Evolutionary conservation across 2,888 invertebrate genomes (phyloP), one percentile per base, ranked within the genome.

Genomic region (Acleris cristana): DNA sequence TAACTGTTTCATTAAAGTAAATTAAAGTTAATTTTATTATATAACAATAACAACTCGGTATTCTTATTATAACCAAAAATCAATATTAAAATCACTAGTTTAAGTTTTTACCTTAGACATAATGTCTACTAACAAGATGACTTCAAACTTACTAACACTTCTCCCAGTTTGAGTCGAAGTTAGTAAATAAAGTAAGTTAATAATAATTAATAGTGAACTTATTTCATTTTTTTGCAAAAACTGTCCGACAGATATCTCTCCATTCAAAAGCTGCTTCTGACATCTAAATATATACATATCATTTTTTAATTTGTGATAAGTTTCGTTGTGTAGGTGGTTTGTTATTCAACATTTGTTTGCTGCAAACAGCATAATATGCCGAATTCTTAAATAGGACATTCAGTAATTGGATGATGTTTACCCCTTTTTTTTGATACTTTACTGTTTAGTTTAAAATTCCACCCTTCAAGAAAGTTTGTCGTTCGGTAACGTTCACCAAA

Each of bases 221-320:
- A 57, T 45, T 57, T 45, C 16, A 57, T n/a, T 45, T 57, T 45
- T 57, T 6, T 57, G 57, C 23, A 57, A 57, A 59, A 49, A 51
- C 34, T 59, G 19, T n/a, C 59, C 59, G 30, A 59, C 34, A 19
- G 26, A 51, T 21, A 52, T 60, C 18, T 60, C 60, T 19, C 16
- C 21, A 60, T 60, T 60, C 26, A 59, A 51, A 34, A 59, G 34
- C 30, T 59, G 59, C 48, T 48, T 49, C 30, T 58, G 58, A 8
- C 48, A 58, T 51, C n/a, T 59, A 16, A 59, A 49, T 23, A 59
- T 59, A 30, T 59, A 34, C 49, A n/a, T 34, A 59, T 59, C 59
- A 34, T 51, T 59, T 58, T 58, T 59, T 49, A 48, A 59, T 59
- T 18, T 59, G 12, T 2, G 59, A 34, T 18, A 59, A 12, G 16